phyloP scores from a whole-genome alignment of 2,888 invertebrate genomes.

The Lobophora halterata region DNA sequence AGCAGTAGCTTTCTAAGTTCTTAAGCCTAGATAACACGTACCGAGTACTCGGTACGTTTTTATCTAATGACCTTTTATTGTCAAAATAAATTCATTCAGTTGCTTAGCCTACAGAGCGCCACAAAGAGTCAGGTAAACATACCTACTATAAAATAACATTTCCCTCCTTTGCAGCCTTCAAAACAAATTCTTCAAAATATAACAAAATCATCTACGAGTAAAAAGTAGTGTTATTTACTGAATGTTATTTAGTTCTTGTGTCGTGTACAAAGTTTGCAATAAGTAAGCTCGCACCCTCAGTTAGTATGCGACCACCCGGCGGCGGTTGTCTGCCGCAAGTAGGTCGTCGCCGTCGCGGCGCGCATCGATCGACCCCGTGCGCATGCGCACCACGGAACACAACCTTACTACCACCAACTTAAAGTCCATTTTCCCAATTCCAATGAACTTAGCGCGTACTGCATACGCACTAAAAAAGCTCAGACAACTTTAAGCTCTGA shows the following conservation, averaged over 20 bases:
- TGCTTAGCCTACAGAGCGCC: too few species aligned
- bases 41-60: too few species aligned
- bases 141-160: too few species aligned
- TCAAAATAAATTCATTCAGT: too few species aligned
- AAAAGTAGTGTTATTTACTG: too few species aligned
- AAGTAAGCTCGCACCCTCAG: conserved; percentile 12
- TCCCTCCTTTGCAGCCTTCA: too few species aligned
- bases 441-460: conserved; percentile 19
- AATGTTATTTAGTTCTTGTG: conserved; percentile 4
- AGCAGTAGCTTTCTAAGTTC: too few species aligned
- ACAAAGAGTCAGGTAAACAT: too few species aligned
- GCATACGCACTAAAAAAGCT: conserved; percentile 4
- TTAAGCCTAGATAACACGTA: too few species aligned
- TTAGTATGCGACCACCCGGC: conserved; percentile 9
- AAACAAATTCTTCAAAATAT: too few species aligned
- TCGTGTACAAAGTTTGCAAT: conserved; percentile 4
- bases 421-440: conserved; percentile 28
- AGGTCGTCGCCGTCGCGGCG: conserved; percentile 67
- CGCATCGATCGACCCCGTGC: conserved; percentile 63
- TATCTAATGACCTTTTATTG: too few species aligned
- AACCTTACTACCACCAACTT: conserved; percentile 27
- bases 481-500: conserved; percentile 2
- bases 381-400: conserved; percentile 52
- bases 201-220: too few species aligned
- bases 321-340: conserved; percentile 44